Percentiles rank a stretch among this genome's conserved stretches.
phyloP scores from a whole-genome alignment of 2,113 vertebrate genomes.

The Zeus faber region DNA sequence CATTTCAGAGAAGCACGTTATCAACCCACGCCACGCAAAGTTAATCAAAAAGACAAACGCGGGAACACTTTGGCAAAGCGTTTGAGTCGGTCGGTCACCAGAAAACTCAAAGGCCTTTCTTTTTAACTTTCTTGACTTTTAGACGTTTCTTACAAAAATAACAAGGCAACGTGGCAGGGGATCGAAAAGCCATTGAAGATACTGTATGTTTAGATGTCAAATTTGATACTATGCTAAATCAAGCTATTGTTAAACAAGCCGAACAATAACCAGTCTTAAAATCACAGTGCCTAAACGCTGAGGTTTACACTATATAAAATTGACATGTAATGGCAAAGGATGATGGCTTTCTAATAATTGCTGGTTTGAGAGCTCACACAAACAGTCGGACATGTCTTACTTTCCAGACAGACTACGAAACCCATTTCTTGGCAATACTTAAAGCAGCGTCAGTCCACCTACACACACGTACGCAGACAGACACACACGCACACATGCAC shows the following conservation, averaged over 20 bases:
- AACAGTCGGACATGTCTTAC: background rate
- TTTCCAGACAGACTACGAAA: conserved; percentile 29
- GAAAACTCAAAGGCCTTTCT: conserved; percentile 43
- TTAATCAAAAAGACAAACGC: conserved; percentile 23
- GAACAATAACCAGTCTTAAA: too few species aligned
- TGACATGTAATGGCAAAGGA: background rate
- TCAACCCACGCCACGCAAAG: conserved; percentile 15
- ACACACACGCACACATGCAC: conserved; percentile 1
- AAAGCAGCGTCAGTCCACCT: conserved; percentile 26
- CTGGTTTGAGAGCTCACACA: background rate
- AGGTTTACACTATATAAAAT: background rate
- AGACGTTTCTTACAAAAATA: conserved; percentile 34
- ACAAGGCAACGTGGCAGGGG: conserved; percentile 19
- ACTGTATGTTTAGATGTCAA: conserved; percentile 34
- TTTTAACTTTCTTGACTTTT: conserved; percentile 27
- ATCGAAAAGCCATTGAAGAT: conserved; percentile 50
- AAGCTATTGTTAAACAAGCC: conserved; percentile 10
- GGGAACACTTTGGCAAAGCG: too few species aligned
- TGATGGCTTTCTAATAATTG: background rate
- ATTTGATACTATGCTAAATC: conserved; percentile 34
- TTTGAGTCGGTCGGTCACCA: conserved; percentile 10
- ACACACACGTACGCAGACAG: conserved; percentile 2
- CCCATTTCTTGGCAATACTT: conserved; percentile 31
- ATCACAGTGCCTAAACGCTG: conserved; percentile 25
- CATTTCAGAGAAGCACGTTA: conserved; percentile 56